Evolutionary conservation across 2,888 invertebrate genomes (phyloP).

Genomic region (Cheilosia pagana): DNA sequence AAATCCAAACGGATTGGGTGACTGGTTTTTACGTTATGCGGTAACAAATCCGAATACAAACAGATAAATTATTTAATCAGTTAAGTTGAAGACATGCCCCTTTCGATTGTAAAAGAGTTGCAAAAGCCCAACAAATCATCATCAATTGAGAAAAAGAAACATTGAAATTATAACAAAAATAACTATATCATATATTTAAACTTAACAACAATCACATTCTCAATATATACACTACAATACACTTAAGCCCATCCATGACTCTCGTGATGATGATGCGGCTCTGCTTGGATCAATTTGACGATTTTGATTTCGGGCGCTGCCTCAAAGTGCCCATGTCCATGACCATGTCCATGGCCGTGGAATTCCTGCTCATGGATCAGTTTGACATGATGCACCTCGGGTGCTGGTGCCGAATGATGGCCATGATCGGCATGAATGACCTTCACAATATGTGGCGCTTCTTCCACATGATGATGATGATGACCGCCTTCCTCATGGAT

Average conservation of each 20-base stretch:
- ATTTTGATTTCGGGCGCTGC: slow-evolving; percentile 38
- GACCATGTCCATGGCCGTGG: not conserved
- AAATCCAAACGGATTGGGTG: no score
- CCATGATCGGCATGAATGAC: slow-evolving; percentile 23
- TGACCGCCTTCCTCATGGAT: slow-evolving; percentile 44
- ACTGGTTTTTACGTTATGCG: no score
- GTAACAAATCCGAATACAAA: no score
- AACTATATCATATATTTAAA: slow-evolving; percentile 40
- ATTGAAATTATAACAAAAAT: slow-evolving; percentile 13
- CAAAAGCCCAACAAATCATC: no score
- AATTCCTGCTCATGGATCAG: slow-evolving; percentile 33
- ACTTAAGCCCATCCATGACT: slow-evolving; percentile 61
- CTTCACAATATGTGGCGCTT: slow-evolving; percentile 47
- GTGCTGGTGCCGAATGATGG: slow-evolving; percentile 37
- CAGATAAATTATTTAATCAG: no score
- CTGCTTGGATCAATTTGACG: slow-evolving; percentile 41
- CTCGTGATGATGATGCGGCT: slow-evolving; percentile 38
- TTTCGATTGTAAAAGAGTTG: no score
- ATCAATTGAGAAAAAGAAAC: not conserved
- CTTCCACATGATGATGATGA: slow-evolving; percentile 56
- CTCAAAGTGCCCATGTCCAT: slow-evolving; percentile 15
- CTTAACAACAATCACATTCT: slow-evolving; percentile 41
- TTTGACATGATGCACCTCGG: slow-evolving; percentile 44
- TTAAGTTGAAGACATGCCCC: fast-evolving
- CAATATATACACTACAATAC: slow-evolving; percentile 48